Base-by-base conservation (phyloP, 2,888 invertebrate species). In the Nymphalis urticae region DNA sequence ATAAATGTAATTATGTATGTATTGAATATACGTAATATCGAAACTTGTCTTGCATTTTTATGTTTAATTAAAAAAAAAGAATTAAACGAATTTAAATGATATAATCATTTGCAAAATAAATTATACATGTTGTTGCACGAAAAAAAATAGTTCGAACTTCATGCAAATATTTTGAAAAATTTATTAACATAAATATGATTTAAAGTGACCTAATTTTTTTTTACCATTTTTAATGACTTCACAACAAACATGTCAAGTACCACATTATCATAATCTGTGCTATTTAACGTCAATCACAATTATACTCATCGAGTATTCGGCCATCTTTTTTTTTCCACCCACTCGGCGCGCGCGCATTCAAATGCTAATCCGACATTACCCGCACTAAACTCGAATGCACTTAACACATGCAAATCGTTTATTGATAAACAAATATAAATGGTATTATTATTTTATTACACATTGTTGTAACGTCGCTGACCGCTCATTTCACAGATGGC, bases 321-420 rank as follows among this genome's bases (percentile, higher is more conserved):
- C 71, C 74, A 70, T 70, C 71, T 69, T 68, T 71, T 53, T n/a
- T 53, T 70, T 70, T 60, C 67, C 74, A 66, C 70, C 71, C 60
- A 63, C 68, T 70, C 74, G 66, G 72, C 85, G 84, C 82, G 72
- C 64, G 82, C 85, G 85, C 86, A 86, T 87, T 86, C 81, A 81
- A 79, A 89, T 87, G 88, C 80, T 82, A 88, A 90, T 86, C 85
- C 80, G 50, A 42, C 65, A 51, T 75, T 71, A 79, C 75, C 81
- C 79, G 70, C 76, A 75, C 82, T 81, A 82, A 80, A 78, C 80
- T 81, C 79, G 76, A 74, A 75, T 81, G 81, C 86, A 87, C 82
- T 86, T 86, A 85, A 85, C 89, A 89, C 88, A 91, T 91, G 90
- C 90, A 86, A 90, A 91, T 90, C 83, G 81, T 80, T 84, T 87